Base-by-base conservation (phyloP, 2,113 vertebrate genomes). In the Notothenia rossii region DNA sequence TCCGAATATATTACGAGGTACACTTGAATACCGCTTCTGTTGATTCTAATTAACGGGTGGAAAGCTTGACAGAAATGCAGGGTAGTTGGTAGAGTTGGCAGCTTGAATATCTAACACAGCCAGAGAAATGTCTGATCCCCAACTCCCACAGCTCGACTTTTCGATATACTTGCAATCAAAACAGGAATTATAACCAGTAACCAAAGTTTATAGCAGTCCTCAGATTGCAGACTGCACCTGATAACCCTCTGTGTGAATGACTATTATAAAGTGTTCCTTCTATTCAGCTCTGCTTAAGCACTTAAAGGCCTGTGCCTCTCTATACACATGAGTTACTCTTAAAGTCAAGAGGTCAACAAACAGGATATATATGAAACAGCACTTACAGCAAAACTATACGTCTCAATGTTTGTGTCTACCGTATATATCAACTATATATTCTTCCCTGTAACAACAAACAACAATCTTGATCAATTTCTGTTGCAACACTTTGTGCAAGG, bases 41-140 rank as follows among this genome's bases (percentile, higher is more conserved):
- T 72, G 54, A 84, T 78, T 79, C 4, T 53, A 74, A 74, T 64
- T 56, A 20, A 72, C 55, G 55, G 67, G 54, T 72, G 74, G 72
- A 72, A 70, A 74, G 49, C 10, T 75, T 70, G 36, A 67, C 50
- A 79, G 66, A 79, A 81, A 72, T 68, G 78, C 54, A 62, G 67
- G 45, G 58, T 29, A 49, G 18, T 4, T 53, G 64, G 20, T 53
- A 46, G 46, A 68, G 43, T 58, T 72, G 58, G 58, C 10, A 61
- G n/a, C 49, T n/a, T 49, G 49, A 66, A 72, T 60, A 73, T 73
- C 45, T 5, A 69, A 66, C 63, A 51, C 61, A 68, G 13, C 36
- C 58, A 75, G 40, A 66, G 14, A 75, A 73, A 82, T 29, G 55
- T 43, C 49, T 53, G 43, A 68, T 61, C 77, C 68, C 29, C 0